Conservation (phyloP, 1,140 invertebrate species). For the Teleopsis dalmanni region DNA sequence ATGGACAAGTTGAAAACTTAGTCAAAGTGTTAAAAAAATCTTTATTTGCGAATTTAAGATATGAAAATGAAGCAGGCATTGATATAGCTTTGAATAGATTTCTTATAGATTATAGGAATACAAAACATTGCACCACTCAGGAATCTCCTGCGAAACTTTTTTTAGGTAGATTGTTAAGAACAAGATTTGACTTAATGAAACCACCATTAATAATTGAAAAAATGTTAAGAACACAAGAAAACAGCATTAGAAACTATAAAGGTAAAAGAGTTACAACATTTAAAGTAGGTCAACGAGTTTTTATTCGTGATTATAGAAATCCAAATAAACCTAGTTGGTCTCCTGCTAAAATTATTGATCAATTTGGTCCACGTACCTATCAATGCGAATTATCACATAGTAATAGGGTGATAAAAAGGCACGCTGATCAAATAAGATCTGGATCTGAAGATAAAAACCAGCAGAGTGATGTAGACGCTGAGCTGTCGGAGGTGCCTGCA, state of each 20-base stretch:
- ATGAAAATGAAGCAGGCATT: slow-evolving; percentile 1
- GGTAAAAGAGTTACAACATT: slow-evolving; percentile 8
- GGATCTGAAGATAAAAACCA: too few relatives aligned
- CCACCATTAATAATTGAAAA: slow-evolving; percentile 4
- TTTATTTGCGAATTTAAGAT: slow-evolving; percentile 4
- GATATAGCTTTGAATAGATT: slow-evolving; percentile 7
- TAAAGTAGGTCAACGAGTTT: slow-evolving; percentile 9
- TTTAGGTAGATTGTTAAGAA: slow-evolving; percentile 15
- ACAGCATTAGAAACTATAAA: slow-evolving; percentile 6
- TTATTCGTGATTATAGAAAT: slow-evolving; percentile 8
- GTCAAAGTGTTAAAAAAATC: slow-evolving; percentile 7
- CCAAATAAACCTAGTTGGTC: slow-evolving; percentile 1
- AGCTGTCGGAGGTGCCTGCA: too few relatives aligned
- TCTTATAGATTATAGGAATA: slow-evolving; percentile 10
- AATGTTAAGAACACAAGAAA: slow-evolving; percentile 1
- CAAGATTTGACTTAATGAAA: slow-evolving; percentile 9
- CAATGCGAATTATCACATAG: slow-evolving; percentile 3
- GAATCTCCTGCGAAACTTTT: slow-evolving; percentile 7
- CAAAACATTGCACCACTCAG: slow-evolving; percentile 5
- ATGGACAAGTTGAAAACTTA: slow-evolving; percentile 10
- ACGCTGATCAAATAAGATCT: slow-evolving; percentile 11
- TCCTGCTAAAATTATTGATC: not conserved
- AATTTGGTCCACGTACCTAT: slow-evolving; percentile 5
- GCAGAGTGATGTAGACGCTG: too few relatives aligned
- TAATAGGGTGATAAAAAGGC: slow-evolving; percentile 6